Conservation (phyloP, 2,888 invertebrate genomes). For the Stictocephala bisonia region DNA sequence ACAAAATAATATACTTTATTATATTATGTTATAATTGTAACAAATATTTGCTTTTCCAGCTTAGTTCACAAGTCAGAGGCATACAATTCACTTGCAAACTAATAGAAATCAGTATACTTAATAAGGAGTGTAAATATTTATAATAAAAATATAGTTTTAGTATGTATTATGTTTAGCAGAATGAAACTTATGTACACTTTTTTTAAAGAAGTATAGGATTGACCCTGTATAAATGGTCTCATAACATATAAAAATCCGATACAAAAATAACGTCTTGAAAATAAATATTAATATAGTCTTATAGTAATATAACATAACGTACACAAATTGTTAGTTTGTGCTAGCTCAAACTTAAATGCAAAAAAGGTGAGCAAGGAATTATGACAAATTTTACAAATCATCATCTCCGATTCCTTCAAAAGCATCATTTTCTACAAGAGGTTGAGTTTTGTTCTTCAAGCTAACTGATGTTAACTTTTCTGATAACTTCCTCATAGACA, state of each 20-base stretch:
- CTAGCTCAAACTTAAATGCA: neutral
- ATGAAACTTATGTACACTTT: constrained; percentile 6
- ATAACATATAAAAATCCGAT: no score
- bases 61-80: neutral
- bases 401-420: constrained; percentile 97
- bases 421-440: constrained; percentile 84
- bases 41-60: neutral
- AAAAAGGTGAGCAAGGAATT: constrained; percentile 32
- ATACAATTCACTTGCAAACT: neutral
- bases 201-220: no score
- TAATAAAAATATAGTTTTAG: constrained; percentile 25
- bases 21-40: neutral
- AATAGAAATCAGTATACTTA: constrained; percentile 5
- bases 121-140: constrained; percentile 6
- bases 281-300: neutral
- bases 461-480: constrained; percentile 71
- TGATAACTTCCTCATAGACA: constrained; percentile 80
- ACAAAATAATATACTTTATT: neutral
- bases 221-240: no score
- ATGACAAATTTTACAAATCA: constrained; percentile 73
- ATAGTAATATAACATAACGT: neutral
- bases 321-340: neutral
- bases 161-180: neutral
- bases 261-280: no score
- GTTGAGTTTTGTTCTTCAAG: constrained; percentile 58